Conservation (phyloP, 2,888 invertebrate genomes). For the Tetanocera ferruginea region DNA sequence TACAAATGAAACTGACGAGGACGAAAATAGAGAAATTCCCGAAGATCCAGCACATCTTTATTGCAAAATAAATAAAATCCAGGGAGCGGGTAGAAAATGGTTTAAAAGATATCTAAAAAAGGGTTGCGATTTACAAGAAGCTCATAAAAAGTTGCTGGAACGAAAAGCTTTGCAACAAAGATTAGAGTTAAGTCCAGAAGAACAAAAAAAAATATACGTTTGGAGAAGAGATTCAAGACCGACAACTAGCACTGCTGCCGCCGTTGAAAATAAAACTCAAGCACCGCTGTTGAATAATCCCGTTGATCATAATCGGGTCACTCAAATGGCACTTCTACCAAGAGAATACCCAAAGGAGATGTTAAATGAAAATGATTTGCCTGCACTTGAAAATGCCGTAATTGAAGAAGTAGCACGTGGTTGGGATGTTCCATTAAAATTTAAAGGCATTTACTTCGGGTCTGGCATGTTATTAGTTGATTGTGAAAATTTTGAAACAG, state of each 20-base stretch:
- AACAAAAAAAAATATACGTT: not conserved
- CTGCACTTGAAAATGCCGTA: not conserved
- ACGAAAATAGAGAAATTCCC: no score
- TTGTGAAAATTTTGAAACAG: conserved; percentile 16
- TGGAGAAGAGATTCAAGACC: not conserved
- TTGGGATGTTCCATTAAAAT: not conserved
- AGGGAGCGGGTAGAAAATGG: not conserved
- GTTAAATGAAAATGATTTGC: not conserved
- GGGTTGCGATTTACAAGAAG: not conserved
- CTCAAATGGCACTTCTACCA: not conserved
- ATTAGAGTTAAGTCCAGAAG: not conserved
- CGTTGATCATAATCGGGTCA: not conserved
- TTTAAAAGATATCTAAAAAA: not conserved
- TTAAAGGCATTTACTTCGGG: conserved; percentile 1
- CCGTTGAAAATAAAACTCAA: not conserved
- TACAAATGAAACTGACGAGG: no score
- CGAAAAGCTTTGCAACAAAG: not conserved
- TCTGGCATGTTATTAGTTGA: conserved; percentile 6
- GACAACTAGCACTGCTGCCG: no score
- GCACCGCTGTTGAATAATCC: not conserved
- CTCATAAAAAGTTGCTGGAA: not conserved
- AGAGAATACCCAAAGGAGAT: not conserved
- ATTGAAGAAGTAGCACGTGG: not conserved
- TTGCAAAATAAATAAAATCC: not conserved
- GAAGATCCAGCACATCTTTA: no score